Conservation (phyloP, 2,888 invertebrate genomes). For the Drosophila imparisetae region DNA sequence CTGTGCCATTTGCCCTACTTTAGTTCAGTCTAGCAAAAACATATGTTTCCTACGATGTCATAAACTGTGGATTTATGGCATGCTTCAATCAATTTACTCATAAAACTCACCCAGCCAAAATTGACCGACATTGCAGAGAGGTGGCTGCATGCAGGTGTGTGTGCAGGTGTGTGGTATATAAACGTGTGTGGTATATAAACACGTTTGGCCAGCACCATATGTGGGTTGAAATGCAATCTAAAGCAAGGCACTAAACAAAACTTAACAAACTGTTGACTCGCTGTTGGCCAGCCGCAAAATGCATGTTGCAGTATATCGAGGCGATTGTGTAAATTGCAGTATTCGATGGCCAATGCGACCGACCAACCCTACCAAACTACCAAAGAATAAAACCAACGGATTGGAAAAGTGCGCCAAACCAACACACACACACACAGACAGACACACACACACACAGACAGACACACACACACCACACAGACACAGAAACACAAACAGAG, state of each 20-base stretch:
- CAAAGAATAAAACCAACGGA: conserved; percentile 93
- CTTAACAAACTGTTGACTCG: conserved; percentile 54
- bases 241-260: conserved; percentile 78
- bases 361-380: conserved; percentile 88
- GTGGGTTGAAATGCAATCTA: conserved; percentile 87
- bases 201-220: conserved; percentile 90
- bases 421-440: conserved; percentile 85
- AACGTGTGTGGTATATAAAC: conserved; percentile 86
- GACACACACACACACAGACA: conserved; percentile 9
- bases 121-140: conserved; percentile 3
- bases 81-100: conserved; percentile 28
- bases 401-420: conserved; percentile 89
- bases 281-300: conserved; percentile 88
- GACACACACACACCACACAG: conserved; percentile 85
- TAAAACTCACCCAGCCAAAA: conserved; percentile 7
- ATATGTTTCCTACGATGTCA: conserved; percentile 9
- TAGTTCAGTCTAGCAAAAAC: not conserved
- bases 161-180: not conserved
- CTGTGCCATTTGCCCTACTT: not conserved
- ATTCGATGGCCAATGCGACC: conserved; percentile 94
- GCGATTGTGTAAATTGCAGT: conserved; percentile 93
- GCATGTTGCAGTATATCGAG: conserved; percentile 90
- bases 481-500: conserved; percentile 2
- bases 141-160: conserved; percentile 75
- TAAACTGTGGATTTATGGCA: conserved; percentile 22